Conservation (phyloP, 2,797 vertebrate genomes). For the Hypotaenidia philippensis region DNA sequence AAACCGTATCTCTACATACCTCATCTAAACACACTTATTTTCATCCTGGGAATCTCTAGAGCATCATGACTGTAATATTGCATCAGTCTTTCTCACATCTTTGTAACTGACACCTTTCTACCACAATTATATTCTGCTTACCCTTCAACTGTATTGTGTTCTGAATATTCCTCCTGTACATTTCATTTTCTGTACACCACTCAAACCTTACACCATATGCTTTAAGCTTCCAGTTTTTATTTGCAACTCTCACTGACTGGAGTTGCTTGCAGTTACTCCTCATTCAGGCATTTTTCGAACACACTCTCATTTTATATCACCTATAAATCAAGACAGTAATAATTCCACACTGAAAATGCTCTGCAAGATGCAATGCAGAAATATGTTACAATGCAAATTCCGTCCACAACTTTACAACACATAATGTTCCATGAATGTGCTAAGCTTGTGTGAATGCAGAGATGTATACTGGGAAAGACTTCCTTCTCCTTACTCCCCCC, state of each 20-base stretch:
- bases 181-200: not conserved
- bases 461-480: not conserved
- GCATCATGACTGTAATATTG: not conserved
- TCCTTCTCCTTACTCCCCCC: not conserved
- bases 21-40: not conserved
- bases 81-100: not conserved
- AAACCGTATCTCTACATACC: no score
- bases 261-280: not conserved
- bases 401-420: not conserved
- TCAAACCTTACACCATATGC: not conserved
- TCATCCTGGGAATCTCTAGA: not conserved
- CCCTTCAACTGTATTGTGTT: not conserved
- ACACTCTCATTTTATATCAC: not conserved
- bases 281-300: not conserved
- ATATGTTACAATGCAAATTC: not conserved
- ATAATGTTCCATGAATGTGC: not conserved
- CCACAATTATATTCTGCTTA: not conserved
- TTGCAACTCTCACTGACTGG: not conserved
- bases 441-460: not conserved
- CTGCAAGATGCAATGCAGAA: not conserved
- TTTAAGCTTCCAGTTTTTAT: not conserved
- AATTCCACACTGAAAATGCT: not conserved
- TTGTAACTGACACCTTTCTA: not conserved
- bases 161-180: not conserved
- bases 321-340: not conserved